A percentile compares a stretch with the other conserved stretches of the same genome.
Conservation (phyloP, 2,113 vertebrate genomes). For the Theristicus caerulescens region DNA sequence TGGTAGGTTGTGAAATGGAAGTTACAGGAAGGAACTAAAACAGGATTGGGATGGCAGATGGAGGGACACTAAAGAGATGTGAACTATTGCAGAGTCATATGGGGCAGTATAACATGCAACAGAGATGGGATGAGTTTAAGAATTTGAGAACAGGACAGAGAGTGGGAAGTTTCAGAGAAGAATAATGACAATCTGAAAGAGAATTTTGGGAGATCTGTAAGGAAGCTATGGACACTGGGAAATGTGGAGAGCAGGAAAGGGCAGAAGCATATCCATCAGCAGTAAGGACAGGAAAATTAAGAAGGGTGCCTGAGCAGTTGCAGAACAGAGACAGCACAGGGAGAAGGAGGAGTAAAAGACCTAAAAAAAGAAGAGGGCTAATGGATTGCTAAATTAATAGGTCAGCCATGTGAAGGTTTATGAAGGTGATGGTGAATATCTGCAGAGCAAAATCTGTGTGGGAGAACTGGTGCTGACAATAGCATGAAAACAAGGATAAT, state of each 20-base stretch:
- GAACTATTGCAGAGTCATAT: neutral
- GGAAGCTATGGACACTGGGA: neutral
- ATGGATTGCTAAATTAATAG: neutral
- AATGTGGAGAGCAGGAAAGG: neutral
- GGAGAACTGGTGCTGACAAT: neutral
- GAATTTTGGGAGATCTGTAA: neutral
- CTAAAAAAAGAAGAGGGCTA: neutral
- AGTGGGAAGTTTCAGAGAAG: neutral
- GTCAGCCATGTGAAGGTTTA: neutral
- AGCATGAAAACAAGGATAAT: neutral
- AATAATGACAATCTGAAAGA: neutral
- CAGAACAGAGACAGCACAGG: neutral
- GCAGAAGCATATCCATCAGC: neutral
- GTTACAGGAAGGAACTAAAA: neutral
- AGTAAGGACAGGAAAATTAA: neutral
- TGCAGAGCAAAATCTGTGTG: neutral
- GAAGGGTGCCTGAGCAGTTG: neutral
- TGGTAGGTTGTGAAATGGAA: neutral
- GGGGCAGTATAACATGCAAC: neutral
- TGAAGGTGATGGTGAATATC: neutral
- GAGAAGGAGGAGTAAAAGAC: neutral
- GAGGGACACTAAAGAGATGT: neutral
- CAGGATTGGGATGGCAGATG: neutral
- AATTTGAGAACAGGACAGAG: neutral
- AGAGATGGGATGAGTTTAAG: neutral